Evolutionary conservation across 2,113 vertebrate species (phyloP), one percentile per base, ranked within the genome.

Genomic region (Dryoscopus gambensis): DNA sequence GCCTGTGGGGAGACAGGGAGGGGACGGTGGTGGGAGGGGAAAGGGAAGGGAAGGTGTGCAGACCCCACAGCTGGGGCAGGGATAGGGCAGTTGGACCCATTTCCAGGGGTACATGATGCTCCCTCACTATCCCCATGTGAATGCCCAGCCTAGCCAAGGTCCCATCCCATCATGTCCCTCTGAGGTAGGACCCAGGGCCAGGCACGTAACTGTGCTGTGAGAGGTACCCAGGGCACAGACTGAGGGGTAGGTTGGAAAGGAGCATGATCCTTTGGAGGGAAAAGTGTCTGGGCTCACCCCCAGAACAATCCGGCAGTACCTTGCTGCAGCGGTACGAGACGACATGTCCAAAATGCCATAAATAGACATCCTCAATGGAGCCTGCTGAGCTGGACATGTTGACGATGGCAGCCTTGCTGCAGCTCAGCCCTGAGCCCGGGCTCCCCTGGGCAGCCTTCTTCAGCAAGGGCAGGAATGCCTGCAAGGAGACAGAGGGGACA

Each of bases 301-400:
- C 19, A 14, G 35, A 0, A 6, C 8, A 33, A n/a, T 3, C 5
- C 4, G 16, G 24, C 46, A 18, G 25, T 90, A 97, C 97, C 96
- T 97, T 97, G 91, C 97, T 97, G 87, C 75, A 77, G 44, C 86
- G 71, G 46, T 96, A 98, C 0, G 96, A 78, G 21, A 93, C 33
- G 53, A 71, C 23, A 3, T 63, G 78, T 70, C 13, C 33, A 1
- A 7, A 13, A 1, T 85, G 2, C 79, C 83, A 95, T 4, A 80
- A 0, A 13, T 10, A 92, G 37, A 92, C 1, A 8, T 90, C 83
- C 25, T 69, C 24, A 25, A 97, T 93, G 64, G 95, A 98, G n/a
- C 91, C 95, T 0, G 31, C 56, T 8, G 3, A 7, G 31, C 92
- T 97, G 59, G 96, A 97, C 25, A 98, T 44, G 35, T 97, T 98